Evolutionary conservation across 2,797 vertebrate species (phyloP), one percentile per base, ranked within the genome.

Genomic region (Dryobates pubescens): DNA sequence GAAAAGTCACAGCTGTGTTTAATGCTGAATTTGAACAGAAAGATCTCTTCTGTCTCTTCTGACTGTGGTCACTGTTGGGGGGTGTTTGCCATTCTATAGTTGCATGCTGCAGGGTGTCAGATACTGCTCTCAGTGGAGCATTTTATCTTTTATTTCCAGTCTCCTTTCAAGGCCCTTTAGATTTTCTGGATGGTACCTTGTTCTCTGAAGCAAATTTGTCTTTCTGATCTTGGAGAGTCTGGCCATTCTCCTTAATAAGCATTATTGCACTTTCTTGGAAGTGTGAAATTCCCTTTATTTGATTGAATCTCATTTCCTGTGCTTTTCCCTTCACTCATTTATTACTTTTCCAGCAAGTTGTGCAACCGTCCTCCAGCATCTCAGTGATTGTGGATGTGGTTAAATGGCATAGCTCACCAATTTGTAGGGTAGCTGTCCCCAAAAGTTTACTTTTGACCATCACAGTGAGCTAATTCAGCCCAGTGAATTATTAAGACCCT

Each of bases 121-220:
- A 70, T 8, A 19, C 12, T 10, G 16, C 49, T 76, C 29, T 86
- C 23, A 38, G 9, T 43, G 34, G 23, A 9, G 0, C n/a, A 19
- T 63, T 77, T 88, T 45, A 32, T 24, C 10, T 93, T 82, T 88
- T 61, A 27, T 80, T 16, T 64, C 20, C 20, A 58, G 30, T 62
- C 23, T 34, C 88, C 7, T 8, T 67, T 67, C 56, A 56, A 69
- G 15, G 41, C 8, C 17, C 81, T 89, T 47, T 64, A 57, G 10
- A 30, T 80, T 16, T 58, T 88, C 7, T 43, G 11, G 10, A 18
- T 70, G 17, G 12, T 29, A 7, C 51, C 3, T 57, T 75, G 74
- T 79, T 75, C 51, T 93, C 36, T 89, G 57, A 88, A 77, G 15
- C 27, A 85, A 64, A 38, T 74, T 38, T 71, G 15, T 18, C 18